Conservation (phyloP, 2,888 invertebrate species). For the Linnaemya tessellans region DNA sequence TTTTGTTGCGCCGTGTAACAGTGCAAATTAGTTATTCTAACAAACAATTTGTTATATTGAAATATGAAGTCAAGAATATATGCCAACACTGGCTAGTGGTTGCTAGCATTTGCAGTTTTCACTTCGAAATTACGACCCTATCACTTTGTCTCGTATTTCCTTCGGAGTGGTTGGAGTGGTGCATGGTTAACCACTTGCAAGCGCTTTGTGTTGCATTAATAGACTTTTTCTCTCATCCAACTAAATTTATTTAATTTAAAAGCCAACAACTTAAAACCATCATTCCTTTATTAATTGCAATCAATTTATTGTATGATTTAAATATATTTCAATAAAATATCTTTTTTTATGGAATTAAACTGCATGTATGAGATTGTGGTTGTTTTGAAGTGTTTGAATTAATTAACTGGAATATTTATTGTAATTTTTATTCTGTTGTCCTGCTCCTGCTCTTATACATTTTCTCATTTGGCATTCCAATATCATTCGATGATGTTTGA, state of each 20-base stretch:
- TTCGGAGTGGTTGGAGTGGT: slow-evolving; percentile 6
- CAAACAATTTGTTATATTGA: too few species aligned
- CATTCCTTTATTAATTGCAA: slow-evolving; percentile 24
- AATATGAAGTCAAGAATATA: too few species aligned
- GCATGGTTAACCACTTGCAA: slow-evolving; percentile 20
- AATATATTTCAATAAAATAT: slow-evolving; percentile 18
- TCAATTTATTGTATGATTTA: background rate
- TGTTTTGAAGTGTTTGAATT: slow-evolving; percentile 63
- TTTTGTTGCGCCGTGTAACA: too few species aligned
- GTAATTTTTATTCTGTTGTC: slow-evolving; percentile 6
- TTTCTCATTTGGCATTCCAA: background rate
- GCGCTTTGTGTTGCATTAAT: slow-evolving; percentile 4
- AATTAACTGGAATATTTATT: slow-evolving; percentile 73
- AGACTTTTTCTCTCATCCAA: slow-evolving; percentile 1
- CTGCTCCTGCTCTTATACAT: background rate
- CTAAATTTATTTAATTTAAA: slow-evolving; percentile 19
- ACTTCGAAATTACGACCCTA: background rate
- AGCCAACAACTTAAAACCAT: background rate
- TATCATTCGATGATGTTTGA: slow-evolving; percentile 37
- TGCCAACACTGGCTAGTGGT: too few species aligned
- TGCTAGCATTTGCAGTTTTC: too few species aligned
- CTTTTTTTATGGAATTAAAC: slow-evolving; percentile 11
- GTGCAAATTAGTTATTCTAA: too few species aligned
- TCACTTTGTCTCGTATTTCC: background rate
- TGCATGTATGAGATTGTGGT: background rate